Base-by-base conservation (phyloP, 2,888 invertebrate species). In the Dicranocentrus wangi region DNA sequence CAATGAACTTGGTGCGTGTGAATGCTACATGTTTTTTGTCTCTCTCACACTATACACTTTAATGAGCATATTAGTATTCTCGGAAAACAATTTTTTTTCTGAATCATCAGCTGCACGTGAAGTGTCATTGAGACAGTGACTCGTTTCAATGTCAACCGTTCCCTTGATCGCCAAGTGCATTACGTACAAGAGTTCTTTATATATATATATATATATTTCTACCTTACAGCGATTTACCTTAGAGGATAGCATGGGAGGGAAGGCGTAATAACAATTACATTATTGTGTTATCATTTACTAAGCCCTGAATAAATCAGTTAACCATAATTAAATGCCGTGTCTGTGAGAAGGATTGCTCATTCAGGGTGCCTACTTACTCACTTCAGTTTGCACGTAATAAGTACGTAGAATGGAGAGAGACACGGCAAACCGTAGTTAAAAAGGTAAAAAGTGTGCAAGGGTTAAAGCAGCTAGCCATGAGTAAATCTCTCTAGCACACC, bases 81-180 rank as follows among this genome's bases (percentile, higher is more conserved):
- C 5, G 25, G 8, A 23, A 23, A 55, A 21, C 47, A n/a, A 47
- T n/a, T 71, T 47, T 65, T 65, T 39, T 73, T 73, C 39, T 65
- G 73, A 63, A 53, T 73, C 73, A 65, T 65, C 47, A 63, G 32
- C 39, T 58, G 69, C 53, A n/a, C 61, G 60, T 51, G 69, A 70
- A 65, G 60, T 75, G 75, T 75, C 75, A 75, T 81, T 81, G 75
- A 81, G 81, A 81, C 81, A 72, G 63, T 75, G 72, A 47, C 73
- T 80, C 21, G 47, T 81, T 81, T 81, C 81, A 81, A 81, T 81
- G 75, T 81, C 81, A 81, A 73, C 70, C 81, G 61, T 75, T 75
- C 70, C 81, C 69, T 81, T 73, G 27, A 75, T 66, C 66, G 58
- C 58, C 66, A 75, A 75, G 66, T 65, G 32, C 43, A 65, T n/a